Conservation (phyloP, 2,797 vertebrate genomes). For the Propithecus deckenii region DNA sequence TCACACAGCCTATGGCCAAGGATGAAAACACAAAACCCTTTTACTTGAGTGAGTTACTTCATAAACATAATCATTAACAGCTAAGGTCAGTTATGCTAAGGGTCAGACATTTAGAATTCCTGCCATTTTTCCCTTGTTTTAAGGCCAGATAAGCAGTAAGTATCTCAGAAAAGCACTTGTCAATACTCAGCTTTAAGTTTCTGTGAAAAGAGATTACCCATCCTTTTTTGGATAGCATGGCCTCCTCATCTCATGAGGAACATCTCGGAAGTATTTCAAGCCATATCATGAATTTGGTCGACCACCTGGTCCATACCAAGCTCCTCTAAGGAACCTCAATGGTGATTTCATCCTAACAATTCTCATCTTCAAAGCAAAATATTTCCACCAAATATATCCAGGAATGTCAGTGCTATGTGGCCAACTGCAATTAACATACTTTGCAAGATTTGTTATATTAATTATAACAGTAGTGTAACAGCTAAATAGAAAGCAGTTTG, state of each 20-base stretch:
- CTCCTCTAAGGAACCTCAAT: neutral
- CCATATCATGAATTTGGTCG: neutral
- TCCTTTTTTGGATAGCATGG: neutral
- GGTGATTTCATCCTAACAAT: neutral
- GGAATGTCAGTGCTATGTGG: neutral
- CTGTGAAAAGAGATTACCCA: neutral
- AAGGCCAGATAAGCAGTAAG: neutral
- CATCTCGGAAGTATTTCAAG: slow-evolving; percentile 17
- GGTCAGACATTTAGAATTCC: neutral
- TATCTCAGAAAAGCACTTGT: neutral
- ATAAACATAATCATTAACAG: neutral
- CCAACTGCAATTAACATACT: neutral
- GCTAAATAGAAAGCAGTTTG: slow-evolving; percentile 10
- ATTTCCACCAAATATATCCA: neutral
- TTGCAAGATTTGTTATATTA: slow-evolving; percentile 9
- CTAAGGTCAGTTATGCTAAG: neutral
- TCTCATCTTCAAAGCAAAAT: slow-evolving; percentile 56
- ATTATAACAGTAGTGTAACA: neutral
- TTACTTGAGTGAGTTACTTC: neutral
- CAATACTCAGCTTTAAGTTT: neutral
- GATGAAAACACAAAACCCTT: slow-evolving; percentile 3
- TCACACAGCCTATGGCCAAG: neutral
- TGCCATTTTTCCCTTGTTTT: neutral
- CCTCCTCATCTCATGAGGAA: neutral
- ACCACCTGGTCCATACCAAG: neutral